Percentiles rank a stretch among this genome's conserved stretches.
phyloP scores from a whole-genome alignment of 2,113 vertebrate species.

The Myotis davidii region DNA sequence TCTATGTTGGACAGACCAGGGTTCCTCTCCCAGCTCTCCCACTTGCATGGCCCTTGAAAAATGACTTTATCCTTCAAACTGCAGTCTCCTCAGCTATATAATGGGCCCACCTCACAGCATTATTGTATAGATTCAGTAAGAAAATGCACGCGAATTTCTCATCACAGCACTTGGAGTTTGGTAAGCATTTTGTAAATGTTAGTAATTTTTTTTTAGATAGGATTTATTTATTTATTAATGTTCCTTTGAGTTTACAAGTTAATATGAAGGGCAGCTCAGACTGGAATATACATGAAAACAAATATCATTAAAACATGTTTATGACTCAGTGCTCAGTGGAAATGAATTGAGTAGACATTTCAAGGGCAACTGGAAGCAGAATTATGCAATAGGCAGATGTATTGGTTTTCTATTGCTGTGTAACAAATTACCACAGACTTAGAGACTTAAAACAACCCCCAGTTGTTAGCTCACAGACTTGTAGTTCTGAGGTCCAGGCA shows the following conservation, averaged over 20 bases:
- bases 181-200: conserved; percentile 32
- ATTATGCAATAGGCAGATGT: neutral
- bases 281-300: neutral
- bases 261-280: neutral
- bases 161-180: neutral
- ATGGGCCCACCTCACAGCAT: neutral
- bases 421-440: neutral
- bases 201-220: too few relatives aligned
- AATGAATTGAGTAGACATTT: neutral
- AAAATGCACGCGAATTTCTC: neutral
- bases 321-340: neutral
- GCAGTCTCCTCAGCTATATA: neutral
- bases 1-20: neutral
- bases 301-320: neutral
- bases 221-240: neutral
- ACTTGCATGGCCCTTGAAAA: neutral
- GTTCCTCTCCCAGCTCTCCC: neutral
- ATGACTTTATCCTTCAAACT: neutral
- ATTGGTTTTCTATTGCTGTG: neutral
- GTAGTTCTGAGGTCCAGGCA: neutral
- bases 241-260: neutral
- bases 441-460: neutral
- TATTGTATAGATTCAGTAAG: neutral
- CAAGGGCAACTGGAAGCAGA: neutral
- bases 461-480: neutral